Evolutionary conservation across 2,113 vertebrate genomes (phyloP).

Genomic region (Spea multiplicata): DNA sequence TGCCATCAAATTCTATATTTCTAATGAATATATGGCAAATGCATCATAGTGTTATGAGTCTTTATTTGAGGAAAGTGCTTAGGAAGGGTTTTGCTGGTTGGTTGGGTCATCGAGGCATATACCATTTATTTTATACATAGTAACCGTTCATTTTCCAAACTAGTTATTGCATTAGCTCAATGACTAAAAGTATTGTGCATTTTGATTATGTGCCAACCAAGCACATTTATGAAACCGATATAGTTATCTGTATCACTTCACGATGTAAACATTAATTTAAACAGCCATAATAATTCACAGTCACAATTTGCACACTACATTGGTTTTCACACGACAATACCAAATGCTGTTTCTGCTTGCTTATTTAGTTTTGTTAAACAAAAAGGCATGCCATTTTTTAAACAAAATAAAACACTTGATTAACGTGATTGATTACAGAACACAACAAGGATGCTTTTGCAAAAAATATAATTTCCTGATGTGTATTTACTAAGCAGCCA

Average conservation of each 20-base stretch:
- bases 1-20: too few species aligned
- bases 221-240: neutral
- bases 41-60: too few species aligned
- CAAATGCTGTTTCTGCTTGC: neutral
- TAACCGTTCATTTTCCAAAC: neutral
- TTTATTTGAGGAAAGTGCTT: too few species aligned
- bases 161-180: neutral
- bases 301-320: neutral
- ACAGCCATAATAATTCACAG: neutral
- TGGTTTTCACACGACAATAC: neutral
- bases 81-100: too few species aligned
- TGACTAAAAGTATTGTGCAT: neutral
- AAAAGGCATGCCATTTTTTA: neutral
- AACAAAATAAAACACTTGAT: constrained; percentile 1
- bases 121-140: too few species aligned
- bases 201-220: neutral
- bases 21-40: too few species aligned
- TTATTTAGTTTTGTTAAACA: neutral
- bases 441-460: neutral
- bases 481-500: too few species aligned
- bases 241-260: neutral
- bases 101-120: too few species aligned
- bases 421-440: constrained; percentile 4
- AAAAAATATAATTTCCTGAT: too few species aligned
- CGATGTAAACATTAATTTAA: neutral